Evolutionary conservation across 2,888 invertebrate species (phyloP), one percentile per base, ranked within the genome.

Genomic region (Melangyna quadrimaculata): DNA sequence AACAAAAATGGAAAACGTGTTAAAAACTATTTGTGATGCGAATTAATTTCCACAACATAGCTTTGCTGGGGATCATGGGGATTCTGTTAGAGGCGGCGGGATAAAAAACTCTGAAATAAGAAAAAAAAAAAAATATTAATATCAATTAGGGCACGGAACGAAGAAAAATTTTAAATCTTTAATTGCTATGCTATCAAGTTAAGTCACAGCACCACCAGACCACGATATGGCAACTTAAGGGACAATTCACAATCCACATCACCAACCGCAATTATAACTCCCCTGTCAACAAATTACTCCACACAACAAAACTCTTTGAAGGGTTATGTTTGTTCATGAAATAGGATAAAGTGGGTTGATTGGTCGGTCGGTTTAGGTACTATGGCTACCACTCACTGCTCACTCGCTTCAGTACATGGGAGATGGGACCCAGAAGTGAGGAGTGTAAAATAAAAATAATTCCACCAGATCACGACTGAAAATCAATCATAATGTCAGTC

Each of bases 401-500:
- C 3, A 55, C 37, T 12, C n/a, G n/a, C n/a, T 24, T 22, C 12
- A 22, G 9, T 3, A 22, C 2, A n/a, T 55, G 45, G 19, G 65
- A 55, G 55, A 78, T 63, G 12, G 63, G 61, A 40, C 43, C 37
- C 29, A 45, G 35, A 67, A 37, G 19, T 19, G 53, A 27, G 37
- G 10, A 40, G 48, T 12, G 19, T 17, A 53, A 70, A 51, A n/a
- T n/a, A 57, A 73, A 70, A 48, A 63, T 69, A 57, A 83, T 78
- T 83, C 70, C 74, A 71, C 74, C 70, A 74, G 83, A 83, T 78
- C 70, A 74, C 55, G 73, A 70, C 78, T 48, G 74, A 78, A 70
- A 83, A 83, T 83, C 83, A 83, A 83, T 83, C 83, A 83, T 83
- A 83, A 83, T 83, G 83, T 83, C 83, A 83, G 73, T 78, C 78